Percentiles rank a stretch among this genome's conserved stretches.
Conservation (phyloP, 2,797 vertebrate genomes). For the Labroides dimidiatus region DNA sequence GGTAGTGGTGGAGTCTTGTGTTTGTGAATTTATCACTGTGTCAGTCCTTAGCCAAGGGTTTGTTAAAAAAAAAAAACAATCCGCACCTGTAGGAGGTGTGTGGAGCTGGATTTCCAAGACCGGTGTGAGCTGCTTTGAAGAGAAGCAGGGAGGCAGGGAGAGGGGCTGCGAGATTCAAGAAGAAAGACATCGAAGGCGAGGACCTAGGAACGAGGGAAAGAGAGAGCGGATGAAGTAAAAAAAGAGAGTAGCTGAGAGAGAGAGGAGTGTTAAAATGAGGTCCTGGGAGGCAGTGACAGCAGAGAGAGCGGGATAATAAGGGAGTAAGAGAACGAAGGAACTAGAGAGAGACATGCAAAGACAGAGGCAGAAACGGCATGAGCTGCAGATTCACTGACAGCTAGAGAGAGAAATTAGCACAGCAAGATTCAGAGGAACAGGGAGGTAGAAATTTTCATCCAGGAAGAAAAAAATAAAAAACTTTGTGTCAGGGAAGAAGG, state of each 20-base stretch:
- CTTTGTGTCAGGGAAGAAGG: conserved; percentile 2
- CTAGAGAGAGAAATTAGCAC: conserved; percentile 64
- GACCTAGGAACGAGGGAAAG: conserved; percentile 30
- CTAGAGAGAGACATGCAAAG: conserved; percentile 47
- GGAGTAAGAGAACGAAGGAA: conserved; percentile 48
- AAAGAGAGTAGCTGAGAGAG: conserved; percentile 32
- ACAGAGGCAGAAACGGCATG: conserved; percentile 46
- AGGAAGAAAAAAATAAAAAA: conserved; percentile 31
- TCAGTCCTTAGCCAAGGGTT: conserved; percentile 64
- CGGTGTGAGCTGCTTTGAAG: conserved; percentile 70
- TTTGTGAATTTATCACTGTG: conserved; percentile 57
- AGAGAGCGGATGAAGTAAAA: conserved; percentile 23
- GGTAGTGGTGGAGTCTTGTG: neutral
- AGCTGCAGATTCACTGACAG: conserved; percentile 61
- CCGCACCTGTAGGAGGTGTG: conserved; percentile 62
- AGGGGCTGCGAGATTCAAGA: conserved; percentile 40
- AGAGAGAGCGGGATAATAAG: conserved; percentile 62
- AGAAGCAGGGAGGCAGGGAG: conserved; percentile 36
- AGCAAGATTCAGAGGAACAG: conserved; percentile 47
- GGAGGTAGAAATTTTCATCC: conserved; percentile 37
- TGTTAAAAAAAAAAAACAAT: conserved; percentile 78
- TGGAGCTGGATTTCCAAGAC: conserved; percentile 66
- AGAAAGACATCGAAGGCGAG: conserved; percentile 58
- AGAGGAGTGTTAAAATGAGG: conserved; percentile 64
- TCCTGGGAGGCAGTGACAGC: conserved; percentile 66